Evolutionary conservation across 1,140 invertebrate species (phyloP), one percentile per base, ranked within the genome.

Genomic region (Formica exsecta): DNA sequence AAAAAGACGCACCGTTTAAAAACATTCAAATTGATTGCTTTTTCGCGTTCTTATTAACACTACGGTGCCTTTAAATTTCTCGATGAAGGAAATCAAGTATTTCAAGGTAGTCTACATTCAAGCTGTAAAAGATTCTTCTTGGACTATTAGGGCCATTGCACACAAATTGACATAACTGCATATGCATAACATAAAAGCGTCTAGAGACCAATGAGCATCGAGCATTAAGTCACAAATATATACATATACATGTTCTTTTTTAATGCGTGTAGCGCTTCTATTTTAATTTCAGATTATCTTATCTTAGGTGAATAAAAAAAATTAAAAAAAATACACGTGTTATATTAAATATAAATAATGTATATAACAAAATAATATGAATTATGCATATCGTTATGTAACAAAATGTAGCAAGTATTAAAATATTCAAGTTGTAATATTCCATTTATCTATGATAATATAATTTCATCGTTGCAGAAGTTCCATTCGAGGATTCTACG

Each of bases 401-500:
- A 25, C 1, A 62, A 77, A 38, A 59, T 38, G 16, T 6, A 59
- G 54, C 54, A 6, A n/a, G 4, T 5, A 25, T 9, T 11, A 38
- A 0, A 68, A 51, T 68, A 19, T 70, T 79, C 38, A 8, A 61
- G 0, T 36, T 4, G 11, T 1, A 13, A 59, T 51, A 13, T 41
- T 6, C 36, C 5, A 54, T 83, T 61, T 16, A 44, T 59, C 41
- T 22, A 11, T 0, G 1, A 65, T 38, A 6, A 86, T 70, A 68
- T 59, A 9, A 75, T 86, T 74, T 73, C 3, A 16, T 44, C 3
- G 3, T 19, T 51, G 13, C 51, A 91, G 86, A 22, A 2, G 36
- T 19, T 54, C 76, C 70, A 7, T 68, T 81, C 19, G 87, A 91
- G 1, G 84, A 91, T 54, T 32, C 94, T 16, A 88, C 91, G 7